A percentile compares a stretch with the other conserved stretches of the same genome.
phyloP scores from a whole-genome alignment of 2,113 vertebrate genomes.

The Atlantisia rogersi region DNA sequence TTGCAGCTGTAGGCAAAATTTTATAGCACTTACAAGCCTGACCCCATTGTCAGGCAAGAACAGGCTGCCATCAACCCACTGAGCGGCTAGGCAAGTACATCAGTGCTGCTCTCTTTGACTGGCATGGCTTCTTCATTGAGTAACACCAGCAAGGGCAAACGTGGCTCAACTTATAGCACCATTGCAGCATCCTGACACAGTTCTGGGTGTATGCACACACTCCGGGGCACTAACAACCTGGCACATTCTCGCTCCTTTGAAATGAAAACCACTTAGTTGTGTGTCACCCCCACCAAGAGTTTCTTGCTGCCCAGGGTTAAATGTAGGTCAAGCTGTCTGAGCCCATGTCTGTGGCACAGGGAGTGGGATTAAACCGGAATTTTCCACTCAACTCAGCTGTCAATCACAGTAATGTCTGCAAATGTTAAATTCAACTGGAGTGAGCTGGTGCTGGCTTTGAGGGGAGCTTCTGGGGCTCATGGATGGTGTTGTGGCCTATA shows the following conservation, averaged over 20 bases:
- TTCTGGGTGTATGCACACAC: not conserved
- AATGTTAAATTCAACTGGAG: slow-evolving; percentile 62
- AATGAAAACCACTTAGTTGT: not conserved
- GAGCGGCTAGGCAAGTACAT: not conserved
- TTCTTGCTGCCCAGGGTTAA: slow-evolving; percentile 36
- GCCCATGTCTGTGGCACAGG: slow-evolving; percentile 29
- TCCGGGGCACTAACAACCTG: not conserved
- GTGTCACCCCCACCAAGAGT: not conserved
- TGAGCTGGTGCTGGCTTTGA: slow-evolving; percentile 14
- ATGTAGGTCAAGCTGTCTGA: slow-evolving; percentile 65
- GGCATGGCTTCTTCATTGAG: not conserved
- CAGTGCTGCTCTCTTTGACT: not conserved
- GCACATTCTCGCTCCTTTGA: not conserved
- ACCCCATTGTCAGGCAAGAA: not conserved
- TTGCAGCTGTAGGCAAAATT: not conserved
- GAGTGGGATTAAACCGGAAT: slow-evolving; percentile 51
- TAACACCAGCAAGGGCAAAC: not conserved
- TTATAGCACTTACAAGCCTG: not conserved
- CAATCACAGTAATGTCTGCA: slow-evolving; percentile 49
- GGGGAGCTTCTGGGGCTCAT: not conserved
- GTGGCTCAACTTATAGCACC: not conserved
- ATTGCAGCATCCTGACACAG: not conserved
- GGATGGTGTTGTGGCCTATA: not conserved
- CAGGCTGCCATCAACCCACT: not conserved
- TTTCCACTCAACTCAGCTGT: slow-evolving; percentile 57